Percentiles rank a stretch among this genome's conserved stretches.
Evolutionary conservation across 2,888 invertebrate genomes (phyloP).

Genomic region (Polymixis lichenea): DNA sequence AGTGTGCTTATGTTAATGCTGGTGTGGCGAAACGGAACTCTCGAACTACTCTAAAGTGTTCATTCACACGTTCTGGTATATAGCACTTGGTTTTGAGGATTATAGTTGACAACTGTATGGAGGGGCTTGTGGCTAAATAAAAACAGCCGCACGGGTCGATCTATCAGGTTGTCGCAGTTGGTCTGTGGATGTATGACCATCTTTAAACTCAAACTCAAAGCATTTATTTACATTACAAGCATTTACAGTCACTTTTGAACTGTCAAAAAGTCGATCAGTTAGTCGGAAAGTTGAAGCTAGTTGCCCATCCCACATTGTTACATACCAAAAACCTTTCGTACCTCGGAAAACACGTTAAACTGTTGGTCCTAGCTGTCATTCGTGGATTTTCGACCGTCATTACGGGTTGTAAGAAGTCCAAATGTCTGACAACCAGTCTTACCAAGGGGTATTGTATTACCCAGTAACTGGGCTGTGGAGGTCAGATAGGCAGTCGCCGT

Average conservation of each 20-base stretch:
- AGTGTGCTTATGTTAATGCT: conserved; percentile 58
- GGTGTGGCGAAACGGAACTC: conserved; percentile 34
- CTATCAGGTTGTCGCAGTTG: not conserved
- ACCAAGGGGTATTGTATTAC: too few species aligned
- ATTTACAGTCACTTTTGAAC: too few species aligned
- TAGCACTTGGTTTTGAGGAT: conserved; percentile 30
- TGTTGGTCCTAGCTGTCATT: too few species aligned
- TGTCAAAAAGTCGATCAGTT: too few species aligned
- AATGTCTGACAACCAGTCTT: too few species aligned
- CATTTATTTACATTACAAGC: too few species aligned
- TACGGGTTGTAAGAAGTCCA: too few species aligned
- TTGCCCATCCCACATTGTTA: too few species aligned
- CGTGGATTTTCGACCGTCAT: not conserved
- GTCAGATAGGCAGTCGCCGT: too few species aligned
- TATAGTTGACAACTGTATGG: not conserved
- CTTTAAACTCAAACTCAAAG: too few species aligned
- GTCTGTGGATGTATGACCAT: not conserved
- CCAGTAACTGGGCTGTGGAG: too few species aligned
- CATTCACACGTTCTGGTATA: conserved; percentile 38
- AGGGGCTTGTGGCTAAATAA: not conserved
- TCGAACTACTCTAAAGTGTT: conserved; percentile 37
- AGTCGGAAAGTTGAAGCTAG: too few species aligned
- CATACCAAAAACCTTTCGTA: not conserved
- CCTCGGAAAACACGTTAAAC: not conserved
- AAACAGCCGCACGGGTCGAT: not conserved